Conservation (phyloP, 2,113 vertebrate genomes). For the Sigmodon hispidus region DNA sequence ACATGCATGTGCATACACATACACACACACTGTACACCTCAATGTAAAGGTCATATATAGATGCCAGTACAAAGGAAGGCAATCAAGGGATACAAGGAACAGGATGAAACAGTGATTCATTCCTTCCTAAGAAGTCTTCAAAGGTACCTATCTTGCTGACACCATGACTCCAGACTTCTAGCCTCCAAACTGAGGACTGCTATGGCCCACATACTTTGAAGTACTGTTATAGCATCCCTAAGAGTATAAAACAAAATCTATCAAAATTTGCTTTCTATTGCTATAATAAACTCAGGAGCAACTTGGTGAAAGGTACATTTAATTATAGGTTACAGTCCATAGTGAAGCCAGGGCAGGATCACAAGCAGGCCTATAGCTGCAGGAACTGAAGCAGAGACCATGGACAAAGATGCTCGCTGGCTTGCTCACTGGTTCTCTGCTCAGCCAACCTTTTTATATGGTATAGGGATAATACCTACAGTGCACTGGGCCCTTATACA, state of each 20-base stretch:
- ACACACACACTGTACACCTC: background rate
- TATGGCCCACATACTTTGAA: background rate
- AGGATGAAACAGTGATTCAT: background rate
- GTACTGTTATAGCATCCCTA: no score
- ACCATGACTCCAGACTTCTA: background rate
- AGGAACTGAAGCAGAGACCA: background rate
- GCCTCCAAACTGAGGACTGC: background rate
- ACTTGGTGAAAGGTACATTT: background rate
- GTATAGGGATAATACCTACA: background rate
- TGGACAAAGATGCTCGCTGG: background rate
- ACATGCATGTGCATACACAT: background rate
- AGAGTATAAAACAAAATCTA: background rate
- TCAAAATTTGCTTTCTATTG: background rate
- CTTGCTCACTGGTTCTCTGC: background rate
- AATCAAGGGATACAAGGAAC: fast-evolving
- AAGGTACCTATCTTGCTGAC: background rate
- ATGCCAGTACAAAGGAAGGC: background rate
- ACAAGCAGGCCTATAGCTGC: background rate
- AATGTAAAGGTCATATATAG: background rate
- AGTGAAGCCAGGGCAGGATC: background rate
- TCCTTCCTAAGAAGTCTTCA: fast-evolving
- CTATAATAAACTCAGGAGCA: background rate
- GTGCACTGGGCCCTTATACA: background rate
- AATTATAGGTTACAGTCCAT: background rate
- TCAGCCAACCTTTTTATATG: background rate